Conservation (phyloP, 2,113 vertebrate genomes). For the Scatophagus argus region DNA sequence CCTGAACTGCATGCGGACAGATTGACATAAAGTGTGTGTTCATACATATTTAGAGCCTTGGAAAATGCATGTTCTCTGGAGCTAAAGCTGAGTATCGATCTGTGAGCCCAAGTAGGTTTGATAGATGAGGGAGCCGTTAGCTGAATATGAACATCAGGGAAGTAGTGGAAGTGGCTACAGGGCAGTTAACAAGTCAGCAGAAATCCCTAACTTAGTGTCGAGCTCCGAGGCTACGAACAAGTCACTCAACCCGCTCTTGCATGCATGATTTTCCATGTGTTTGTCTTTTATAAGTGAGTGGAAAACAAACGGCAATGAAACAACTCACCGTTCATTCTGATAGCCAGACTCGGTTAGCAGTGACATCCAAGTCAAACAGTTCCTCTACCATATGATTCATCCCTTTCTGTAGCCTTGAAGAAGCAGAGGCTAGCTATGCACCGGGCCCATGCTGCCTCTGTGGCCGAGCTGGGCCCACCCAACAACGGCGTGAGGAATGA, state of each 20-base stretch:
- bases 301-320: not conserved
- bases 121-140: not conserved
- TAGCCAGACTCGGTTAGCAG: constrained; percentile 49
- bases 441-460: constrained; percentile 54
- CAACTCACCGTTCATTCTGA: constrained; percentile 89
- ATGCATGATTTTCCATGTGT: not conserved
- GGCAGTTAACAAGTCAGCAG: constrained; percentile 1
- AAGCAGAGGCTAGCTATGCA: constrained; percentile 14
- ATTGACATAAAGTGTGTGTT: not conserved
- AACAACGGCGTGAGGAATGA: constrained; percentile 56
- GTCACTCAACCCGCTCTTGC: not conserved
- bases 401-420: not conserved
- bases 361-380: constrained; percentile 31
- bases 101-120: not conserved
- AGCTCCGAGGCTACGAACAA: not conserved
- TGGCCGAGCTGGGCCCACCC: constrained; percentile 55
- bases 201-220: not conserved
- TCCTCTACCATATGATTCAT: constrained; percentile 2
- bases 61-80: not conserved
- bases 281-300: not conserved
- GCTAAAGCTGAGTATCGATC: not conserved
- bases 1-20: not conserved
- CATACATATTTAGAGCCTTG: not conserved
- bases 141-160: not conserved
- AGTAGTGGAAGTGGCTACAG: not conserved